Percentiles rank a stretch among this genome's conserved stretches.
Evolutionary conservation across 2,888 invertebrate genomes (phyloP).

Genomic region (Zaprionus bogoriensis): DNA sequence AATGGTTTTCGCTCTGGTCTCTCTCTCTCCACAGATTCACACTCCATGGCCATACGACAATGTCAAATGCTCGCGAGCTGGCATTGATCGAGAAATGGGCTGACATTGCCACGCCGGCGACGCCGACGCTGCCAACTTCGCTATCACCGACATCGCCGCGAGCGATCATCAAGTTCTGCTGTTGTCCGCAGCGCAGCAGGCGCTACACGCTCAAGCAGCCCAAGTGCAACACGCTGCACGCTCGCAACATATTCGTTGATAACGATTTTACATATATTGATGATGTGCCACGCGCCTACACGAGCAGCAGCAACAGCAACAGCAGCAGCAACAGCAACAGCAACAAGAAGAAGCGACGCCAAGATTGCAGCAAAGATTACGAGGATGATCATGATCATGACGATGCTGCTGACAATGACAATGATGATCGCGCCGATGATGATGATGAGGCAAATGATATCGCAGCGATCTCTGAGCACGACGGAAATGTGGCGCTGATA

Average conservation of each 20-base stretch:
- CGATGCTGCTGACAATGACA: constrained; percentile 48
- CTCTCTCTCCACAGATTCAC: constrained; percentile 66
- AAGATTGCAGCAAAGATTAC: constrained; percentile 51
- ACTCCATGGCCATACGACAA: constrained; percentile 81
- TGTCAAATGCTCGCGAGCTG: constrained; percentile 82
- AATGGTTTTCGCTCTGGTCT: too few relatives aligned
- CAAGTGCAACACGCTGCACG: constrained; percentile 73
- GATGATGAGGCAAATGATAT: constrained; percentile 51
- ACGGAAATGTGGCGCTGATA: constrained; percentile 76
- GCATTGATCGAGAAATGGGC: constrained; percentile 81
- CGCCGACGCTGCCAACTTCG: constrained; percentile 64
- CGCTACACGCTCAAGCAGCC: constrained; percentile 78
- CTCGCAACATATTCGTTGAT: constrained; percentile 77
- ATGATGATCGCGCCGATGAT: constrained; percentile 45
- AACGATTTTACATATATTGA: constrained; percentile 81
- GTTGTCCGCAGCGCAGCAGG: constrained; percentile 79
- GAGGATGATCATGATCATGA: constrained; percentile 8
- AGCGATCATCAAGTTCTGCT: constrained; percentile 78
- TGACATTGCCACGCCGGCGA: constrained; percentile 75
- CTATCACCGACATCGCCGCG: constrained; percentile 80
- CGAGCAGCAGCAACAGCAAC: constrained; percentile 26
- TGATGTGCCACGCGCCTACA: constrained; percentile 70
- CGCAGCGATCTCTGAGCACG: constrained; percentile 56
- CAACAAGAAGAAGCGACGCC: constrained; percentile 50
- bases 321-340: constrained; percentile 42